Evolutionary conservation across 2,797 vertebrate species (phyloP), one percentile per base, ranked within the genome.

Genomic region (Sebastes steindachneri): DNA sequence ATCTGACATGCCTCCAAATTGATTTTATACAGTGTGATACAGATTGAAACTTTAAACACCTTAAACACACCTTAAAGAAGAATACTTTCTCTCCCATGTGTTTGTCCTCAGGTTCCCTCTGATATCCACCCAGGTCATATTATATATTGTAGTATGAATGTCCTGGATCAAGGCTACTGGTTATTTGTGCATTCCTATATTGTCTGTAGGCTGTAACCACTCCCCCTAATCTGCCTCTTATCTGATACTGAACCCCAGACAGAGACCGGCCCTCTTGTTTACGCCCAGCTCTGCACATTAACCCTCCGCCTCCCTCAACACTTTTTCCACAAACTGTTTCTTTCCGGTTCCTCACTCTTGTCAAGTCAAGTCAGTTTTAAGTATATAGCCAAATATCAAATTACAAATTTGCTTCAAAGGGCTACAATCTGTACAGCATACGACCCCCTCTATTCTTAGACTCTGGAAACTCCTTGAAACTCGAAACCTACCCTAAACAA

Each of bases 211-310:
- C 45, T 74, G 70, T 62, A 29, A 71, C 81, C 68, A 45, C 83
- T 68, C 86, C 75, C 48, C 54, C 23, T 66, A 28, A 62, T 37
- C 33, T 58, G 59, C 29, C 63, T 82, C 73, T 81, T 83, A 86
- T 86, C 86, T 82, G 87, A 86, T 80, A 72, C 74, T 55, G 74
- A 73, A 80, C 66, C 54, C 79, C 64, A 35, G 79, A 85, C 71
- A 62, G n/a, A 75, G 73, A 75, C 75, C 54, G 1, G 25, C 75
- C 84, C 77, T 71, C 35, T 70, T 91, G 84, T 89, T 87, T 86
- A 90, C 86, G 2, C 75, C 69, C 80, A 76, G 71, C 79, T 80
- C 68, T 23, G 65, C 72, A 59, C 55, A 37, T 86, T 35, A 86
- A 77, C 33, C 74, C 68, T 11, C 6, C 1, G 5, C 35, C 75